phyloP scores from a whole-genome alignment of 2,113 vertebrate genomes.

The Canis aureus region DNA sequence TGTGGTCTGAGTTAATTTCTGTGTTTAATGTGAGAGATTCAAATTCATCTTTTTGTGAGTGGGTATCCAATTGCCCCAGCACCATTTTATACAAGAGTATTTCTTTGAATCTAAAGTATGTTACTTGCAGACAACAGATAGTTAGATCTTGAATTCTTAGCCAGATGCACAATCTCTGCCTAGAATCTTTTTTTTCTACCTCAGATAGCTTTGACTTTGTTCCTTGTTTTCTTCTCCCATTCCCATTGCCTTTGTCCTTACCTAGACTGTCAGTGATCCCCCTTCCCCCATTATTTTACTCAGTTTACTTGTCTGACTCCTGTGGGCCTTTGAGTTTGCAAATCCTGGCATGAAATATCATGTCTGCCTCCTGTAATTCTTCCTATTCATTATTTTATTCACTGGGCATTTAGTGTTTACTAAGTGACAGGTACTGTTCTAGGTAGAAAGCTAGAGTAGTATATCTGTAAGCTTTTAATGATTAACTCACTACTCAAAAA shows the following conservation, averaged over 20 bases:
- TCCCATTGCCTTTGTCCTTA: background rate
- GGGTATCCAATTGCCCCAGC: background rate
- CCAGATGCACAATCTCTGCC: background rate
- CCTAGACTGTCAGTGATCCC: background rate
- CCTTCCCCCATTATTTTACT: background rate
- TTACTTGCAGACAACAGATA: background rate
- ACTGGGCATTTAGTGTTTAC: background rate
- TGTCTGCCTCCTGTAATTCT: background rate
- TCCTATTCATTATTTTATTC: slow-evolving; percentile 5
- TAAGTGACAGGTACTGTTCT: background rate
- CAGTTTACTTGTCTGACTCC: background rate
- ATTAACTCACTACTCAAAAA: background rate
- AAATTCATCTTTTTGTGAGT: background rate
- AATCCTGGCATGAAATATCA: background rate
- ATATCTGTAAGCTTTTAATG: background rate
- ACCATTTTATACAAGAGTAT: background rate
- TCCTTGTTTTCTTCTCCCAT: background rate
- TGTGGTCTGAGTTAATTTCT: background rate
- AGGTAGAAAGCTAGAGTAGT: background rate
- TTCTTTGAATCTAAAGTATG: background rate
- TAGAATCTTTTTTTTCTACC: background rate
- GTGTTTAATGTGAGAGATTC: background rate
- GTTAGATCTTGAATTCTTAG: background rate
- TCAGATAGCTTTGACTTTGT: background rate
- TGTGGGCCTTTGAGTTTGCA: background rate